Base-by-base conservation (phyloP, 2,797 vertebrate species). In the Arvicola amphibius region DNA sequence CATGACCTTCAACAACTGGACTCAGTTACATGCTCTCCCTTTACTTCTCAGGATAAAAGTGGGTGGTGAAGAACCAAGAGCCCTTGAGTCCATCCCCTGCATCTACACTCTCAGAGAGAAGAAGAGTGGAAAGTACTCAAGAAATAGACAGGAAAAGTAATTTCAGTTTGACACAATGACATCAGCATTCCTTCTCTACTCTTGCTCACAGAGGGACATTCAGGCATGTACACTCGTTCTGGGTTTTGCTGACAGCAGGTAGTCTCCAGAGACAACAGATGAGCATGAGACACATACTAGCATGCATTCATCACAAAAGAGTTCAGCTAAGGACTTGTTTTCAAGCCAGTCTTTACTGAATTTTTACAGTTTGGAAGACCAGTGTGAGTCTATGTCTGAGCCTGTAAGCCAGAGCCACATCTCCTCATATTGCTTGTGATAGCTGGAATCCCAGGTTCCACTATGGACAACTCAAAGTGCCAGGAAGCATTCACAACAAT, bases 311-410 rank as follows among this genome's bases (percentile, higher is more conserved):
- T 90, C 51, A 48, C 84, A 88, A 80, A 91, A 88, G 43, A 48
- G 1, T 43, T 92, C 80, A 67, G 11, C 14, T 59, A 71, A 87
- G 63, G 87, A 93, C 79, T 46, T 61, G 46, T 91, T 97, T 92
- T 71, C 71, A 87, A 94, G 71, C 29, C 40, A 76, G 91, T 37
- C 40, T 23, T 95, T 71, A 37, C 37, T 74, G 88, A 53, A 86
- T 78, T 94, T 97, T 73, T 78, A 3, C 63, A 74, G 69, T 90
- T 67, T 95, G 43, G 32, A 92, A 63, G 87, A 43, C n/a, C 23
- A 88, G 11, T 87, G 51, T 71, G 25, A 86, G 76, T 88, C 29
- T 95, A 4, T 76, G 48, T 78, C 76, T 84, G 40, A 90, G 88
- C 63, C 87, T 89, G 86, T 29, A 92, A 61, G 34, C 43, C 84